Evolutionary conservation across 1,140 invertebrate genomes (phyloP), one percentile per base, ranked within the genome.

Genomic region (Drosophila neocordata): DNA sequence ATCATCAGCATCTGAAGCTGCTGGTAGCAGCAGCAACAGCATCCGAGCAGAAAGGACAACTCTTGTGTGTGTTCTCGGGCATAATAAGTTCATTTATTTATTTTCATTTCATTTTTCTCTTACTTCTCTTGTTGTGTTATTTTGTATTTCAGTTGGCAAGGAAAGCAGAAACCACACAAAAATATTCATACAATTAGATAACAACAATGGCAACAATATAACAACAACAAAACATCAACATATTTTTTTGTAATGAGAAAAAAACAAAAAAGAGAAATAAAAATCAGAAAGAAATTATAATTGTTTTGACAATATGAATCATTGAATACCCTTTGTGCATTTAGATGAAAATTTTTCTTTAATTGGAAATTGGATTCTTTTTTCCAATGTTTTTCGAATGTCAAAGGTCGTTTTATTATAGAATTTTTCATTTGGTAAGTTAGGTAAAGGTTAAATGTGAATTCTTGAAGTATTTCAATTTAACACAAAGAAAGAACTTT

Each of bases 11-110:
- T 13, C 11, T 24, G 20, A 68, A 59, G 15, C n/a, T n/a, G n/a
- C n/a, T n/a, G n/a, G n/a, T n/a, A n/a, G n/a, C 41, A 77, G 27
- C 27, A 31, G 53, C 20, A 51, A 41, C 57, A 41, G 6, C 6
- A 13, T 13, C 11, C 18, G 20, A 68, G n/a, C n/a, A n/a, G n/a
- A n/a, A 59, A 8, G 41, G 59, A 38, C 44, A 77, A 65, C 62
- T 80, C 79, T 81, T 81, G 57, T 69, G 59, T 37, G 63, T 79
- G 71, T 69, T 63, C 55, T 77, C 58, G 35, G 55, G 65, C 72
- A 83, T 69, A 82, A 82, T 71, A 79, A 83, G 72, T 84, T 75
- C 18, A 76, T 85, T 80, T 77, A 69, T 77, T 79, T 70, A 48
- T 20, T 48, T 48, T 48, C 15, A 20, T 48, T 48, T 20, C 15